Conservation (phyloP, 1,140 invertebrate genomes). For the Carcinoscorpius rotundicauda region DNA sequence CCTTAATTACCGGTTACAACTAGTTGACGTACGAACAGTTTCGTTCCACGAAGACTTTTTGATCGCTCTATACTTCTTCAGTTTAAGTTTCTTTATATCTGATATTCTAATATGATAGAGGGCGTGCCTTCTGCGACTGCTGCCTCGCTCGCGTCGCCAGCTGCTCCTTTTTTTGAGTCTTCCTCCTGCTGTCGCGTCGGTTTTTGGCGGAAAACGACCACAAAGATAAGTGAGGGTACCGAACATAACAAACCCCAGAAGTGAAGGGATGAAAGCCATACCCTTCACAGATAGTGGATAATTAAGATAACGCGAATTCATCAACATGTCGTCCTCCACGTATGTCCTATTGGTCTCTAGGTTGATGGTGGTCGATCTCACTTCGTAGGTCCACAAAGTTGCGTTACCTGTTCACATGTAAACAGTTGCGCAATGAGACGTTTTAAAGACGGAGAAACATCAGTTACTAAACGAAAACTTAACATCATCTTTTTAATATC, state of each 20-base stretch:
- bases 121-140: not conserved
- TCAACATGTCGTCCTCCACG: constrained; percentile 36
- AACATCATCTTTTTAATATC: too few species aligned
- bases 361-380: constrained; percentile 32
- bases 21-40: too few species aligned
- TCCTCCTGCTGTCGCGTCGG: constrained; percentile 30
- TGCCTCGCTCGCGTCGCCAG: constrained; percentile 24
- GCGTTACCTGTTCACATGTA: constrained; percentile 25
- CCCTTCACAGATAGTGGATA: constrained; percentile 36
- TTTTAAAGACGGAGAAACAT: too few species aligned
- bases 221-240: constrained; percentile 37
- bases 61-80: too few species aligned
- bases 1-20: too few species aligned
- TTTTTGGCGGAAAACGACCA: constrained; percentile 37
- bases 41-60: too few species aligned
- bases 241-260: constrained; percentile 35
- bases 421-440: too few species aligned
- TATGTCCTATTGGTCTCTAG: constrained; percentile 31
- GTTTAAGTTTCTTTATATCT: too few species aligned
- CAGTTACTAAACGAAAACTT: too few species aligned
- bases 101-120: too few species aligned
- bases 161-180: constrained; percentile 28
- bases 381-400: constrained; percentile 34
- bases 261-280: constrained; percentile 33
- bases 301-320: constrained; percentile 41